phyloP scores from a whole-genome alignment of 2,113 vertebrate genomes.

The Leucopsar rothschildi region DNA sequence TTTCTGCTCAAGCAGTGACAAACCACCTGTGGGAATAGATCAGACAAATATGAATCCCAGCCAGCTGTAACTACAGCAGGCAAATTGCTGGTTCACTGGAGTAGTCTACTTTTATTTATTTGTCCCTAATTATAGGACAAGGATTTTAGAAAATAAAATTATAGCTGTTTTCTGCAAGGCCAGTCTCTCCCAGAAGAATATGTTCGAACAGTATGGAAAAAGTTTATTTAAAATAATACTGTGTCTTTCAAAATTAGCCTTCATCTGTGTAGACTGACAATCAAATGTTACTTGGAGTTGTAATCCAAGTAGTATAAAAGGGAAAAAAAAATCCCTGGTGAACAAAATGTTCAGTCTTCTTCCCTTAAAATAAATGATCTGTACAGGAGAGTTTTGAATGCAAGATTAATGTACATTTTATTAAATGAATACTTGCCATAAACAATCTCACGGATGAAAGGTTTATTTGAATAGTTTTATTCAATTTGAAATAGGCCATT shows the following conservation, averaged over 20 bases:
- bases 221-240: background rate
- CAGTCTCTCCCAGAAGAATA: background rate
- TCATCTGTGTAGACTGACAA: background rate
- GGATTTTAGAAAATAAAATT: slow-evolving; percentile 31
- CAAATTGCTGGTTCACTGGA: slow-evolving; percentile 21
- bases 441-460: slow-evolving; percentile 15
- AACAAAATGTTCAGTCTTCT: background rate
- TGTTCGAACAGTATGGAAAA: background rate
- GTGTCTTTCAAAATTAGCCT: background rate
- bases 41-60: background rate
- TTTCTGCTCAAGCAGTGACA: slow-evolving; percentile 26
- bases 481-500: background rate
- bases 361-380: slow-evolving; percentile 1
- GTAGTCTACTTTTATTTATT: slow-evolving; percentile 32
- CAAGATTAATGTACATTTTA: background rate
- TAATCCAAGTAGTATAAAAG: background rate
- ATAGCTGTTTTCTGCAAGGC: background rate
- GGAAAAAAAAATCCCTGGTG: background rate
- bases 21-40: slow-evolving; percentile 34
- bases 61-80: slow-evolving; percentile 49
- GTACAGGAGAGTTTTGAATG: background rate
- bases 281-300: background rate
- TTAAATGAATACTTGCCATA: background rate
- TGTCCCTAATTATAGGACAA: background rate
- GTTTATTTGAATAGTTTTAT: slow-evolving; percentile 33